Evolutionary conservation across 2,797 vertebrate species (phyloP).

Genomic region (Cirrhinus molitorella): DNA sequence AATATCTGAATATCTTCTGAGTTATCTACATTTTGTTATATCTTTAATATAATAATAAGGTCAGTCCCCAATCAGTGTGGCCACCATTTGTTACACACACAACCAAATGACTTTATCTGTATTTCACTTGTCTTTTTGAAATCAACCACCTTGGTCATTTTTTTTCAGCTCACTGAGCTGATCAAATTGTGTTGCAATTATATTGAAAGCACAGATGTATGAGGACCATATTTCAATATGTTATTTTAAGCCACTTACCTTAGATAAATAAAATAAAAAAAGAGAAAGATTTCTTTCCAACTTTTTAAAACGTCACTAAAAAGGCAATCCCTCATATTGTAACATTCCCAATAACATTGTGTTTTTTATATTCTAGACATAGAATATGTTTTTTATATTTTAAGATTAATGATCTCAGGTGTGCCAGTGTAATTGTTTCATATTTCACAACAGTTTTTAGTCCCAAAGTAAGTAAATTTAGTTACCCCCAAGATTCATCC

Average conservation of each 20-base stretch:
- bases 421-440: not conserved
- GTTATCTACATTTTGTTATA: not conserved
- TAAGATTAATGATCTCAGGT: constrained; percentile 13
- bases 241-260: not conserved
- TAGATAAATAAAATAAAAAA: constrained; percentile 8
- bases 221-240: constrained; percentile 18
- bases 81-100: not conserved
- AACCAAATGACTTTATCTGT: not conserved
- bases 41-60: not conserved
- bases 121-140: not conserved
- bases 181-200: constrained; percentile 4
- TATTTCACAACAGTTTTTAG: constrained; percentile 7
- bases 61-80: not conserved
- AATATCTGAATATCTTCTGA: no score
- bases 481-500: constrained; percentile 98
- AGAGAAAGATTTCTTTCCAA: not conserved
- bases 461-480: not conserved
- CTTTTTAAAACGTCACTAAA: not conserved
- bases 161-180: not conserved
- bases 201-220: constrained; percentile 21
- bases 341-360: not conserved
- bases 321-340: not conserved
- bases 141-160: not conserved
- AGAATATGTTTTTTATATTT: not conserved
- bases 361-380: not conserved